phyloP scores from a whole-genome alignment of 2,797 vertebrate genomes.

The Myotis myotis region DNA sequence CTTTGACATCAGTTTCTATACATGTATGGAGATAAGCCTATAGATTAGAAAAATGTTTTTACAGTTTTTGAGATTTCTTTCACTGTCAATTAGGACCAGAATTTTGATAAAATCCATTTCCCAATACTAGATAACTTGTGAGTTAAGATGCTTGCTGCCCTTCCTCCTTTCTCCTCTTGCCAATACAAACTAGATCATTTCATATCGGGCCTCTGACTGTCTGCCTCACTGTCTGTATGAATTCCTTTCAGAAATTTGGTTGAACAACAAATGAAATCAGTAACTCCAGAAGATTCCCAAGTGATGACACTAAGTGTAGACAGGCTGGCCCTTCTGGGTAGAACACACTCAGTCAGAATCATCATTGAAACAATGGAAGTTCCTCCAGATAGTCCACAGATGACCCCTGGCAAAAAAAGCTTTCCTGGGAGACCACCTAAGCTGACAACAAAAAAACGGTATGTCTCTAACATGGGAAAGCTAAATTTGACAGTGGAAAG shows the following conservation, averaged over 20 bases:
- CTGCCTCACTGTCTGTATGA: conserved; percentile 17
- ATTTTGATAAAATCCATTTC: conserved; percentile 24
- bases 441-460: conserved; percentile 89
- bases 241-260: conserved; percentile 65
- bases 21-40: conserved; percentile 16
- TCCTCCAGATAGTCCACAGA: conserved; percentile 74
- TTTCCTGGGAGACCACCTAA: conserved; percentile 86
- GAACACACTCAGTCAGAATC: conserved; percentile 87
- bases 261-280: conserved; percentile 63
- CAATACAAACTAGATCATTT: not conserved
- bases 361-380: conserved; percentile 87
- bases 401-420: conserved; percentile 79
- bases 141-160: conserved; percentile 3
- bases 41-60: conserved; percentile 31
- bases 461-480: conserved; percentile 43
- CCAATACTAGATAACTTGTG: not conserved
- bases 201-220: not conserved
- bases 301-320: conserved; percentile 82
- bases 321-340: conserved; percentile 86
- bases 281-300: conserved; percentile 5
- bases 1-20: not conserved
- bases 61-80: conserved; percentile 35
- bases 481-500: conserved; percentile 37
- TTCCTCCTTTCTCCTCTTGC: not conserved
- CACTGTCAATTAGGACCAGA: conserved; percentile 4